Evolutionary conservation across 2,888 invertebrate species (phyloP), one percentile per base, ranked within the genome.

Genomic region (Thalpophila matura): DNA sequence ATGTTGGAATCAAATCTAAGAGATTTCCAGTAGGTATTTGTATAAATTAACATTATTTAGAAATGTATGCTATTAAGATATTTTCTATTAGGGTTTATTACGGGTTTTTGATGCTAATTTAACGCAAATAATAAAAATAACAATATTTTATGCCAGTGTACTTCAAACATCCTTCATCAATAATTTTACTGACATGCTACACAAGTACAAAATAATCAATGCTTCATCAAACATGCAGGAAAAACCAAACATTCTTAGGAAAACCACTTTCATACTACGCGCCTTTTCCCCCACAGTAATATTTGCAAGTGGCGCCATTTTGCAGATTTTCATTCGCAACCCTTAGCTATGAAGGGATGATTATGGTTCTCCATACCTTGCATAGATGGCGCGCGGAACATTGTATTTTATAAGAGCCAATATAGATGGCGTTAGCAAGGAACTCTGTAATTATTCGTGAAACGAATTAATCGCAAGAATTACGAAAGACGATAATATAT

Each of bases 301-400:
- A 78, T 82, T 85, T 57, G 86, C 83, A 85, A 87, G 91, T 92
- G 90, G 93, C 94, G 93, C 93, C 87, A 73, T 83, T 86, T 90
- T 61, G 92, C 92, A 90, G 90, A 89, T 89, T 90, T 90, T 88
- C 83, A 86, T 87, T 89, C 69, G 91, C 93, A 94, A 94, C 94
- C 94, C 94, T 81, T 91, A 88, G 87, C 74, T 31, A 69, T 50
- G 67, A 81, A 81, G 94, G 94, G 94, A 82, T 92, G 92, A 84
- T 85, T 81, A 72, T 82, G 85, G 86, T 94, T 86, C 83, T 6
- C 22, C 35, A 51, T 38, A 5, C 4, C 37, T 46, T 33, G 10
- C 27, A 84, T 57, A 94, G 94, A 92, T 94, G 94, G 91, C 92
- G 91, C 66, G 55, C 43, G 5, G 1, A 2, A 14, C 40, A 31